These are phyloP conservation scores for Phyllostomus discolor DNA, from an alignment of 2,113 vertebrate genomes.

Conservation along the genomic window DNA sequence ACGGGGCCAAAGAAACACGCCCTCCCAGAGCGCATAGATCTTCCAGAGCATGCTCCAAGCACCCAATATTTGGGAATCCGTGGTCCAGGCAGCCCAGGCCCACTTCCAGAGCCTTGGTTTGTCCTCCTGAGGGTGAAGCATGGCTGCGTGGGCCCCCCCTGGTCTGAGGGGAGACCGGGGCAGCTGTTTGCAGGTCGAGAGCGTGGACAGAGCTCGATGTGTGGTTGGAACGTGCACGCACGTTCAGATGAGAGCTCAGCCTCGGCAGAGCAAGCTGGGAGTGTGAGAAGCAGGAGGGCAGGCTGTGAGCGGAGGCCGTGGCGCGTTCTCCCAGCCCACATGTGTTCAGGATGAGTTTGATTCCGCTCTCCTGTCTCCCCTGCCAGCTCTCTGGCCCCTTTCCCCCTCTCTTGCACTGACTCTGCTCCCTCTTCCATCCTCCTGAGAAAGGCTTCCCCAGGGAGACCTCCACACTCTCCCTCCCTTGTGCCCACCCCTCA, in stretches of 20 bases:
- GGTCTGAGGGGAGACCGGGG: neutral
- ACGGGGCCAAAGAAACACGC: neutral
- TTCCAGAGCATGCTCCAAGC: neutral
- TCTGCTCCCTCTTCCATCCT: neutral
- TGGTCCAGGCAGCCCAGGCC: neutral
- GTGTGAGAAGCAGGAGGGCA: neutral
- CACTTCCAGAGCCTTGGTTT: neutral
- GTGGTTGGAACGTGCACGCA: neutral
- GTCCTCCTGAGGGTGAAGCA: neutral
- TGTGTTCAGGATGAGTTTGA: too few species aligned
- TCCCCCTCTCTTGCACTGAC: neutral
- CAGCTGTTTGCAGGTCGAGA: neutral
- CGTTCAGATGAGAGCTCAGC: neutral
- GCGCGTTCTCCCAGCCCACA: accelerated
- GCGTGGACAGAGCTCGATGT: neutral
- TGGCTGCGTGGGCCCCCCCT: too few species aligned
- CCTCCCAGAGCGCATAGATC: accelerated
- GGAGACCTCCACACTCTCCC: neutral
- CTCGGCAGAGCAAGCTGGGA: neutral
- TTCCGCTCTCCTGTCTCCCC: neutral
- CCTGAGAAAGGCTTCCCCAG: neutral
- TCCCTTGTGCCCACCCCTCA: neutral
- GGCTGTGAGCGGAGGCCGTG: neutral
- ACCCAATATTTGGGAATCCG: neutral
- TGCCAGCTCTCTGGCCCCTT: neutral